Percentiles rank a stretch among this genome's conserved stretches.
These are phyloP conservation scores for Stenoptilia bipunctidactyla DNA, from an alignment of 2,888 invertebrate species.

Conservation along the genomic window DNA sequence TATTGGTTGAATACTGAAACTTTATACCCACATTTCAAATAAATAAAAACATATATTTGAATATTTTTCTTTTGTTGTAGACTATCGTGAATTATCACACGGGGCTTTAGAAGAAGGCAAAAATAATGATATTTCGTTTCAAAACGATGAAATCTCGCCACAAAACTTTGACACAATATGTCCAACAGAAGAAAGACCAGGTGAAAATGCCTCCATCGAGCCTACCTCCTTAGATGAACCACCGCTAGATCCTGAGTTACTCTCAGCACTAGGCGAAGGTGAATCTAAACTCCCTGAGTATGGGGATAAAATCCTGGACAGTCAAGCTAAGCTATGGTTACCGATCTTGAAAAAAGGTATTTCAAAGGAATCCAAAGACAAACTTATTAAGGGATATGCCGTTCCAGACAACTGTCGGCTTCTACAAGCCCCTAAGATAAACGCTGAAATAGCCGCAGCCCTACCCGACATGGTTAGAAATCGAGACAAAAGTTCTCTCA, in stretches of 20 bases:
- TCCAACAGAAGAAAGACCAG: no score
- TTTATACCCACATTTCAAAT: no score
- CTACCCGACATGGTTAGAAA: not conserved
- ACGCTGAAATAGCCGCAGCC: slow-evolving; percentile 3
- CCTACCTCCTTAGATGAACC: no score
- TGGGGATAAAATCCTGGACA: slow-evolving; percentile 2
- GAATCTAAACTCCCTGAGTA: not conserved
- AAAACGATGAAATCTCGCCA: no score
- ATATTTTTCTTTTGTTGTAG: no score
- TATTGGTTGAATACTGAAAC: no score
- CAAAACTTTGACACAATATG: no score
- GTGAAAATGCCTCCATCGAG: no score
- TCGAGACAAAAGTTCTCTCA: slow-evolving; percentile 8
- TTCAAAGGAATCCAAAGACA: slow-evolving; percentile 1
- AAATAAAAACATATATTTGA: no score
- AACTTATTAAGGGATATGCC: slow-evolving; percentile 3
- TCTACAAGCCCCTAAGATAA: slow-evolving; percentile 2
- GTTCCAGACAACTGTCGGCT: slow-evolving; percentile 4
- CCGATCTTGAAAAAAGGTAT: slow-evolving; percentile 2
- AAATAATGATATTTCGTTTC: no score
- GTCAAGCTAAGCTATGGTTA: slow-evolving; percentile 1
- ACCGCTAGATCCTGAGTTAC: not conserved
- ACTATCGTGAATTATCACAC: no score
- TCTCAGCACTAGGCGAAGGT: slow-evolving; percentile 2
- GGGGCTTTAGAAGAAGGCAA: no score